Conservation (phyloP, 2,113 vertebrate species). For the Symphodus melops region DNA sequence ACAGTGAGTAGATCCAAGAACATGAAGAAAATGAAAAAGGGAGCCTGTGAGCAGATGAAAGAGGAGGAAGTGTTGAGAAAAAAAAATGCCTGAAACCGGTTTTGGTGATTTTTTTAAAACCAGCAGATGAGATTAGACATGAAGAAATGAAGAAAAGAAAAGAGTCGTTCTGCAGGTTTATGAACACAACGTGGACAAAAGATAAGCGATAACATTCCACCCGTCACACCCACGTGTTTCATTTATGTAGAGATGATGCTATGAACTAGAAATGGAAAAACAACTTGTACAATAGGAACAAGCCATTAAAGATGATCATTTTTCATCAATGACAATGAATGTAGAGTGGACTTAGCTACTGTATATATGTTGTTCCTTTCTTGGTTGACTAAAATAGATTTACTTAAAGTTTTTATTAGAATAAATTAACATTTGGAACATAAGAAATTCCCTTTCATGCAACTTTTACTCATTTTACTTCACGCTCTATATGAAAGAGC, state of each 20-base stretch:
- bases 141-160: no score
- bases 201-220: conserved; percentile 36
- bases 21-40: background rate
- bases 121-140: conserved; percentile 15
- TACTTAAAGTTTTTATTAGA: background rate
- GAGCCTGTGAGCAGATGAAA: no score
- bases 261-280: background rate
- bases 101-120: conserved; percentile 20
- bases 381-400: background rate
- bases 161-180: conserved; percentile 44
- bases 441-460: background rate
- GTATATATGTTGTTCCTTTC: background rate
- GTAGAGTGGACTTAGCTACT: no score
- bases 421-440: no score
- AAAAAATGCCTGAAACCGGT: conserved; percentile 44
- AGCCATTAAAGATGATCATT: no score
- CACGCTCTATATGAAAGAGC: no score
- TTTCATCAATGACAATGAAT: background rate
- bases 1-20: conserved; percentile 68
- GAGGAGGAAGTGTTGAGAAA: background rate
- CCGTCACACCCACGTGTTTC: background rate
- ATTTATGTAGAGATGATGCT: background rate
- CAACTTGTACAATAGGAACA: background rate
- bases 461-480: no score
- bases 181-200: background rate